Conservation (phyloP, 2,113 vertebrate genomes). For the Gymnarchus niloticus region DNA sequence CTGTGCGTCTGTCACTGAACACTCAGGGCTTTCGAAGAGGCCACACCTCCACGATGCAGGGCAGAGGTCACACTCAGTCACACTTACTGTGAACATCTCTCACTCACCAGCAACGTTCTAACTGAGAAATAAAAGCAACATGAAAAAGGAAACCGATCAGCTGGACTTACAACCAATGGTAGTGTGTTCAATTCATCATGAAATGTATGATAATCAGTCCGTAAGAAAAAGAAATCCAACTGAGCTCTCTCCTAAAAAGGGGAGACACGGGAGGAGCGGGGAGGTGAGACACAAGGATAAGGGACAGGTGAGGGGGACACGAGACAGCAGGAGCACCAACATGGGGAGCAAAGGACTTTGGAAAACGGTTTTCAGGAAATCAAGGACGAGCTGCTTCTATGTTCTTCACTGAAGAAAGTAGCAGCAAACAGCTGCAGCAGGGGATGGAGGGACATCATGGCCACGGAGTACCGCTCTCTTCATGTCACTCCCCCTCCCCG, state of each 20-base stretch:
- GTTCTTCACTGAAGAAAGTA: constrained; percentile 71
- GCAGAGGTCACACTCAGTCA: neutral
- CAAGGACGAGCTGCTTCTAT: constrained; percentile 50
- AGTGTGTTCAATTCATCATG: neutral
- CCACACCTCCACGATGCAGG: neutral
- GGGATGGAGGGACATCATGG: constrained; percentile 32
- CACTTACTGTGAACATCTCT: neutral
- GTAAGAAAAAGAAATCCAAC: neutral
- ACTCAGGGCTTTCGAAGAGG: neutral
- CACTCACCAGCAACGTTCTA: neutral
- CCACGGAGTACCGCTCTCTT: neutral
- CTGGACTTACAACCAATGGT: neutral
- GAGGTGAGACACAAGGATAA: neutral
- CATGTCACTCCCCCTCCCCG: constrained; percentile 17
- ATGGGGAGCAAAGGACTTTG: neutral
- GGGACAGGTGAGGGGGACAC: neutral
- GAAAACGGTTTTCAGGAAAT: constrained; percentile 21
- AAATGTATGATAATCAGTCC: neutral
- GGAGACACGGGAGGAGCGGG: neutral
- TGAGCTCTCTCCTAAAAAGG: neutral
- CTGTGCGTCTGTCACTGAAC: neutral
- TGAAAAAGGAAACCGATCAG: neutral
- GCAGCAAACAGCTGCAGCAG: constrained; percentile 40
- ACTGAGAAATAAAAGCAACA: neutral
- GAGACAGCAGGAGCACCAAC: neutral